Conservation (phyloP, 2,797 vertebrate species). For the Coccyzus lansbergi region DNA sequence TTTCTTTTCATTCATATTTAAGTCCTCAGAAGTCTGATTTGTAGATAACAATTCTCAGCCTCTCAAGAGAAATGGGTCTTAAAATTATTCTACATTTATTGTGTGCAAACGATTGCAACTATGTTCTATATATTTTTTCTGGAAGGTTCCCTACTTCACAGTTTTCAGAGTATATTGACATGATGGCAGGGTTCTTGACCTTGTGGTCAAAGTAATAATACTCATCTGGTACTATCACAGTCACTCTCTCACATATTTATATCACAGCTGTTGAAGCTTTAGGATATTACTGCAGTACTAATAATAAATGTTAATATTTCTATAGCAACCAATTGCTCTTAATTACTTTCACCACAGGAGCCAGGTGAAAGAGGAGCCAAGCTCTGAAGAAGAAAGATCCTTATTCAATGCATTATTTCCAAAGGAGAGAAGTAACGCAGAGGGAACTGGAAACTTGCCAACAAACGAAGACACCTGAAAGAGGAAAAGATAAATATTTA, state of each 20-base stretch:
- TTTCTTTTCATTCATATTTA: neutral
- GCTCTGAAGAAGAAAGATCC: neutral
- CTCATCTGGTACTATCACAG: neutral
- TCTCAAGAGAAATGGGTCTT: neutral
- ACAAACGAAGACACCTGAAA: slow-evolving; percentile 10
- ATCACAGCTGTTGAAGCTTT: slow-evolving; percentile 6
- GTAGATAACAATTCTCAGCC: neutral
- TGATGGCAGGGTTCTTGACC: neutral
- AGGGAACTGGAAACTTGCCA: slow-evolving; percentile 47
- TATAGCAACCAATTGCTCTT: slow-evolving; percentile 44
- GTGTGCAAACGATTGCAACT: neutral
- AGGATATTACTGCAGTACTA: slow-evolving; percentile 15
- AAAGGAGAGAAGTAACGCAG: neutral
- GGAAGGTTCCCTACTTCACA: neutral
- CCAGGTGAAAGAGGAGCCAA: slow-evolving; percentile 15
- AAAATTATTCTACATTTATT: neutral
- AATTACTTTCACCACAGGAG: slow-evolving; percentile 53
- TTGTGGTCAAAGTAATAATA: slow-evolving; percentile 4
- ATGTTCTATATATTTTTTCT: neutral
- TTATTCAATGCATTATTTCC: slow-evolving; percentile 16
- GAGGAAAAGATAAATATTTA: slow-evolving; percentile 55
- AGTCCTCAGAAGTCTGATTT: neutral
- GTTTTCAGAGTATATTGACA: neutral
- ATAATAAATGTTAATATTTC: slow-evolving; percentile 64
- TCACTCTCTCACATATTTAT: neutral